Evolutionary conservation across 2,888 invertebrate genomes (phyloP), one percentile per base, ranked within the genome.

Genomic region (Gasteruption jaculator): DNA sequence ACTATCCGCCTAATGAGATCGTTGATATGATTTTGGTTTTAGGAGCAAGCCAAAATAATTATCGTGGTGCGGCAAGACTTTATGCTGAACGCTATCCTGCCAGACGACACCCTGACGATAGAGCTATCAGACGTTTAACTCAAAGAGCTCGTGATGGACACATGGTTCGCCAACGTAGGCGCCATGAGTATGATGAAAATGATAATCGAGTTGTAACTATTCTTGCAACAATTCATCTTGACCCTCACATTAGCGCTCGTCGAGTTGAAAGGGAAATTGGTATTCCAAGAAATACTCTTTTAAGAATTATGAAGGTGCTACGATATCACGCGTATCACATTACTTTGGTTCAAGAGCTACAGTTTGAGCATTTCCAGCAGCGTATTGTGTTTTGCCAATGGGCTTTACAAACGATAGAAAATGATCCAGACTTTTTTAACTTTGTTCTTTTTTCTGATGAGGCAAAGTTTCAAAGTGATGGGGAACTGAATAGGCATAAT

Each of bases 1-100:
- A 46, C 33, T 46, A 43, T 29, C 29, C 32, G 30, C 36, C 30
- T 11, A 16, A 18, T 18, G 39, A 40, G 43, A 40, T 45, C 15
- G 43, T 40, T 34, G 40, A 45, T 22, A 48, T 43, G 32, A 16
- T 48, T 34, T 22, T 41, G 11, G 20, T 41, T 24, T 36, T 43
- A 24, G 46, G 41, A 12, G 37, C 38, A 43, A 38, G 39, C 41
- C 24, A 16, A 31, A 24, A 31, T 12, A 38, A 43, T 22, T 15
- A 11, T 34, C n/a, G 31, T n/a, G 40, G 22, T 20, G 46, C 46
- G 8, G 36, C 39, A 5, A 10, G 16, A 34, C 21, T 43, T 15
- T 40, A 43, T 35, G 30, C 16, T 2, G 20, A 40, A 29, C 31
- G 46, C 5, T 46, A 33, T 37, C 33, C 37, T n/a, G 12, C 37